Percentiles rank a stretch among this genome's conserved stretches.
phyloP scores from a whole-genome alignment of 2,113 vertebrate species.

The Astur gentilis region DNA sequence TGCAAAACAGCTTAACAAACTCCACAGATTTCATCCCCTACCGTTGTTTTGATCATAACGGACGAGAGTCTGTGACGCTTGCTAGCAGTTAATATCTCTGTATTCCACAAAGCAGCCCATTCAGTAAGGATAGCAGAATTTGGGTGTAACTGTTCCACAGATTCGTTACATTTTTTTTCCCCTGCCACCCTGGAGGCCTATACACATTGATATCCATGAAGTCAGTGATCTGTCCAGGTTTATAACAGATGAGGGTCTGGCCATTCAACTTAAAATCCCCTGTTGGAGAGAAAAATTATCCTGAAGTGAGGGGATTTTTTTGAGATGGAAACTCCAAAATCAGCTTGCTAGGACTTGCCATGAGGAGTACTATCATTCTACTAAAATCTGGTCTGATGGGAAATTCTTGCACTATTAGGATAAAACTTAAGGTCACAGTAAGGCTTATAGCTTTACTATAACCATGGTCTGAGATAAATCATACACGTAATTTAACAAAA shows the following conservation, averaged over 20 bases:
- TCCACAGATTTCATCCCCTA: background rate
- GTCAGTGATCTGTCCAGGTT: background rate
- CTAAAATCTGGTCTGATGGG: background rate
- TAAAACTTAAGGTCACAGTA: background rate
- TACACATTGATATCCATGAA: background rate
- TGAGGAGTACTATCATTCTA: background rate
- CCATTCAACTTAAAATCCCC: background rate
- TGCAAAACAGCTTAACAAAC: background rate
- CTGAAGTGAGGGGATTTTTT: background rate
- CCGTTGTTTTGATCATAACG: accelerated
- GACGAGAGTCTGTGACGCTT: background rate
- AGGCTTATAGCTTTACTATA: background rate
- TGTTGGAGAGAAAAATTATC: background rate
- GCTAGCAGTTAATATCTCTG: background rate
- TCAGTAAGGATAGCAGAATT: background rate
- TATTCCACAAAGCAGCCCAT: background rate
- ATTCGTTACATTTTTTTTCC: background rate
- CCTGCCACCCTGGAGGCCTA: background rate
- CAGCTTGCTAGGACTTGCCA: background rate
- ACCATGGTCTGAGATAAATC: background rate
- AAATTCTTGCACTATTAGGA: background rate
- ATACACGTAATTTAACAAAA: background rate
- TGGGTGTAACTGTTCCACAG: background rate
- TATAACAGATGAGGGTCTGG: background rate
- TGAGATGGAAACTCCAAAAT: background rate